Evolutionary conservation across 2,797 vertebrate genomes (phyloP), one percentile per base, ranked within the genome.

Genomic region (Tapirus indicus): DNA sequence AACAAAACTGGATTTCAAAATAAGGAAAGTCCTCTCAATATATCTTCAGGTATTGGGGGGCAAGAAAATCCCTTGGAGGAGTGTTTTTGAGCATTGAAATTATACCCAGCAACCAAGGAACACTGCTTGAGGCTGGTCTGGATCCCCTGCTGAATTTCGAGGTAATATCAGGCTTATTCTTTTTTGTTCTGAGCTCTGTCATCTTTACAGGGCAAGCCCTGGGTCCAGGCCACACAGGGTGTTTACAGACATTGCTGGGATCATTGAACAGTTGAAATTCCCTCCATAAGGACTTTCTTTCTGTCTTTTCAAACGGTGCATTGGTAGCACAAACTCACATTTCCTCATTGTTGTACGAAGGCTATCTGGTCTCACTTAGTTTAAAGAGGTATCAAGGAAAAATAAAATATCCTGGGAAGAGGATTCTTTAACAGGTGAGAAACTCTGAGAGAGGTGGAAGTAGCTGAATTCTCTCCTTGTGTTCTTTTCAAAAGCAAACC

Each of bases 1-100:
- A 97, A 97, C 82, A 90, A 97, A 97, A 96, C 62, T 35, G 54
- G n/a, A 75, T 96, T 96, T 97, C 80, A 92, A 91, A 95, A 58
- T 85, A 91, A 72, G 60, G 49, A 95, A 87, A 91, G 47, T 77
- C 64, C n/a, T 96, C 64, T 64, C 62, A 93, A 92, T 91, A 88
- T 89, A 75, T 38, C 68, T 89, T 83, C 58, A 79, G 44, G 94
- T 85, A 82, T 6, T 21, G 9, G 21, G 72, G 68, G 71, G 38
- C 74, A 88, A 35, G 38, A 25, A 35, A 47, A 79, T n/a, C 44
- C n/a, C 71, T 32, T 32, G 23, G 54, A 94, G 32, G 56, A 85
- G 56, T 80, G 88, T n/a, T 90, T 97, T 20, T 72, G 75, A 88
- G 27, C 64, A 74, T 72, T 11, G 32, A 84, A 84, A 94, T 38